phyloP scores from a whole-genome alignment of 2,797 vertebrate species.

The Centroberyx gerrardi region DNA sequence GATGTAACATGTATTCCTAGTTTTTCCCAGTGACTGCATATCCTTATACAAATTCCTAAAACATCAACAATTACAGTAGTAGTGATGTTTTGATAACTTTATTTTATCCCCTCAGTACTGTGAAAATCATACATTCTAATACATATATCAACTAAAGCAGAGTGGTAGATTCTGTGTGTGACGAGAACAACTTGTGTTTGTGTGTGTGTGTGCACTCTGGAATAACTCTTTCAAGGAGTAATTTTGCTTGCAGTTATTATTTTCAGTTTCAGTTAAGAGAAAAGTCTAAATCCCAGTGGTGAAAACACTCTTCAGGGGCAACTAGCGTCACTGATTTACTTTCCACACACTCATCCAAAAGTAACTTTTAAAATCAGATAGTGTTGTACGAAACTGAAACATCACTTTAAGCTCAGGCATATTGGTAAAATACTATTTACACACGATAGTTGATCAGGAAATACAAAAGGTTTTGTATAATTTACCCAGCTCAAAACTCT shows the following conservation, averaged over 20 bases:
- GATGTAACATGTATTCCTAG: neutral
- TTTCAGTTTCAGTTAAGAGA: constrained; percentile 1
- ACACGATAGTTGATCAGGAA: constrained; percentile 50
- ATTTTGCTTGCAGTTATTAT: constrained; percentile 11
- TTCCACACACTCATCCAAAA: neutral
- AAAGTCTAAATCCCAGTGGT: constrained; percentile 17
- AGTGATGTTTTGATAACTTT: neutral
- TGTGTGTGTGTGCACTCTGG: neutral
- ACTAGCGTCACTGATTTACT: constrained; percentile 13
- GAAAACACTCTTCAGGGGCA: constrained; percentile 24
- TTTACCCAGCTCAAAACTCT: constrained; percentile 56
- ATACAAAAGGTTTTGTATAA: constrained; percentile 43
- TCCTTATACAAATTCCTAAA: neutral
- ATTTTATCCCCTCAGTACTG: neutral
- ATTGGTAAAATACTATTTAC: constrained; percentile 46
- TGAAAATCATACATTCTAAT: neutral
- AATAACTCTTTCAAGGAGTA: constrained; percentile 5
- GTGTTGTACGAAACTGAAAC: constrained; percentile 13
- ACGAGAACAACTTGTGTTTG: neutral
- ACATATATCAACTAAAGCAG: neutral
- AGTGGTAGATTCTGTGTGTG: neutral
- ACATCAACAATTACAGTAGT: neutral
- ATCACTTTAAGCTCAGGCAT: constrained; percentile 1
- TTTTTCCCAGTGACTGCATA: neutral
- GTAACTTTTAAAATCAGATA: constrained; percentile 2